Evolutionary conservation across 2,113 vertebrate genomes (phyloP).

Genomic region (Tetraodon nigroviridis): DNA sequence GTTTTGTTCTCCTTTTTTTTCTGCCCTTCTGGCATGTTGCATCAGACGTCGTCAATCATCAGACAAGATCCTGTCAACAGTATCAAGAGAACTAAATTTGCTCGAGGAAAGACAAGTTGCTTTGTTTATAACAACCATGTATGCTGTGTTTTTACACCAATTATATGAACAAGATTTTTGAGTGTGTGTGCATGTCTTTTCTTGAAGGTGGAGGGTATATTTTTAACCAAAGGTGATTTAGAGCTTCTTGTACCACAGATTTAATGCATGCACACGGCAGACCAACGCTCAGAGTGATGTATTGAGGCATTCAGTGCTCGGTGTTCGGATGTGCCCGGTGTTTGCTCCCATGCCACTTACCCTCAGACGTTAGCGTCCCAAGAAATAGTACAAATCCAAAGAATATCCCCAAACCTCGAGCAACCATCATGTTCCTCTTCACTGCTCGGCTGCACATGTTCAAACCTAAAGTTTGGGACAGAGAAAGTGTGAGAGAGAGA

Average conservation of each 20-base stretch:
- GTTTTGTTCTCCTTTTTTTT: neutral
- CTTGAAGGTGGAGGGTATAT: too few relatives aligned
- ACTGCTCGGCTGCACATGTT: constrained; percentile 16
- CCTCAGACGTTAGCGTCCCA: constrained; percentile 40
- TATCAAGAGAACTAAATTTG: neutral
- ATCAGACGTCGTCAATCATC: neutral
- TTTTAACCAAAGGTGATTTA: neutral
- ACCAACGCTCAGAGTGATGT: constrained; percentile 2
- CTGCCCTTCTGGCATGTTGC: neutral
- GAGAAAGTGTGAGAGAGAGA: constrained; percentile 25
- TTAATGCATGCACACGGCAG: constrained; percentile 2
- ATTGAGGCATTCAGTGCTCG: neutral
- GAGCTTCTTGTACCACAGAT: constrained; percentile 1
- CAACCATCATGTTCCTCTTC: constrained; percentile 52
- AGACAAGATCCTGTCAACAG: neutral
- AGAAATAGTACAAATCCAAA: constrained; percentile 45
- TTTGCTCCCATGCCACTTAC: constrained; percentile 51
- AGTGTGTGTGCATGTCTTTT: too few relatives aligned
- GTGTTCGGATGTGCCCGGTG: constrained; percentile 1
- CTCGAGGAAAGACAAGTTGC: neutral
- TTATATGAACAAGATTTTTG: too few relatives aligned
- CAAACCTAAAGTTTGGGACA: constrained; percentile 42
- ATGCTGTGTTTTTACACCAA: too few relatives aligned
- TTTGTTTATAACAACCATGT: neutral
- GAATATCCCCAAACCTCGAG: constrained; percentile 40